Percentiles rank a stretch among this genome's conserved stretches.
These are phyloP conservation scores for Crypturellus tataupa DNA, from an alignment of 2,797 vertebrate genomes.

Conservation along the genomic window DNA sequence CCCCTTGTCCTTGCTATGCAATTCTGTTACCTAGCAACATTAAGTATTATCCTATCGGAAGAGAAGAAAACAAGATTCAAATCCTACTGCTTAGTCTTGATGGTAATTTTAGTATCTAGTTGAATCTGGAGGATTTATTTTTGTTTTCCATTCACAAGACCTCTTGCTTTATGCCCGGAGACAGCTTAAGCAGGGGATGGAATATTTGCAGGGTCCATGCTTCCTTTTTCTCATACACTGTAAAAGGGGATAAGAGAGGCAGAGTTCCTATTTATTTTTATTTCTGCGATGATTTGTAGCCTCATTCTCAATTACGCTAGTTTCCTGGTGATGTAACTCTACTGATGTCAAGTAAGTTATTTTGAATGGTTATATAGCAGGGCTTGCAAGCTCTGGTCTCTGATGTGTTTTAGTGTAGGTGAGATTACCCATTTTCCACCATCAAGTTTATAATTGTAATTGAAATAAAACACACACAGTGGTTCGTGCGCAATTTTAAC, in stretches of 20 bases:
- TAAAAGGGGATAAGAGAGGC: not conserved
- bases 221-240: not conserved
- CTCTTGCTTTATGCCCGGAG: slow-evolving; percentile 1
- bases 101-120: slow-evolving; percentile 4
- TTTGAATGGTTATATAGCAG: not conserved
- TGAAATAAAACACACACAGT: not conserved
- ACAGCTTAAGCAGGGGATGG: not conserved
- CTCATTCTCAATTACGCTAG: not conserved
- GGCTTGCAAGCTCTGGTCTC: not conserved
- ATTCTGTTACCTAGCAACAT: slow-evolving; percentile 15
- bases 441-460: not conserved
- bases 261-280: not conserved
- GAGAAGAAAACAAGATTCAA: not conserved
- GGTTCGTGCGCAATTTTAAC: not conserved
- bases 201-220: not conserved
- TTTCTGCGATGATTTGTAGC: not conserved
- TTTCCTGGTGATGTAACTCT: not conserved
- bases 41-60: not conserved
- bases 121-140: slow-evolving; percentile 21
- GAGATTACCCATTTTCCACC: not conserved
- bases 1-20: not conserved
- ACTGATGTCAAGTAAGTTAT: not conserved
- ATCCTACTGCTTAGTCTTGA: not conserved
- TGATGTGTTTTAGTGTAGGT: not conserved
- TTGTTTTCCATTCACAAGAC: slow-evolving; percentile 5